Percentiles rank a stretch among this genome's conserved stretches.
phyloP scores from a whole-genome alignment of 2,113 vertebrate species.

The Tetrao urogallus region DNA sequence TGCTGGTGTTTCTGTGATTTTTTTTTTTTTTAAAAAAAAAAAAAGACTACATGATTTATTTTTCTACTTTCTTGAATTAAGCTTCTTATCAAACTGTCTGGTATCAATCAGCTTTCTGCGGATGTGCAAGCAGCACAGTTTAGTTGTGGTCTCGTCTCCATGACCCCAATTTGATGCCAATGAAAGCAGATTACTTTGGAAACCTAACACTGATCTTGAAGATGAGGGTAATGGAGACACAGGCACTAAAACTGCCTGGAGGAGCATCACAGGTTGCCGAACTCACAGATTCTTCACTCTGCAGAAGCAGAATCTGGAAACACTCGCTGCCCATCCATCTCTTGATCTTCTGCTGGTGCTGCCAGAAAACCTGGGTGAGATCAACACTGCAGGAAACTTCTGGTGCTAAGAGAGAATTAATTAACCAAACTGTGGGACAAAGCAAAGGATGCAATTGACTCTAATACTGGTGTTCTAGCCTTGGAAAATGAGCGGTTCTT shows the following conservation, averaged over 20 bases:
- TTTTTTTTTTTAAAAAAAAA: too few species aligned
- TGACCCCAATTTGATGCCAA: not conserved
- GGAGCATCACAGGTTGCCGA: not conserved
- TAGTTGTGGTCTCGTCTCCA: not conserved
- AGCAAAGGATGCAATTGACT: not conserved
- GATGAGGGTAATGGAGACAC: not conserved
- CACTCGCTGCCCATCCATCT: not conserved
- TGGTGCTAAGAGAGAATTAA: not conserved
- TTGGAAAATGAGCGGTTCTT: not conserved
- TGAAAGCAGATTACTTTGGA: not conserved
- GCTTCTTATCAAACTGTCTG: not conserved
- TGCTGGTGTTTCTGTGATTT: not conserved
- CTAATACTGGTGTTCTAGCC: not conserved
- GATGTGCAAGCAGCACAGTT: not conserved
- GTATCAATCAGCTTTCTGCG: not conserved
- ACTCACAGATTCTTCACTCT: not conserved
- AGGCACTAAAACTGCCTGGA: not conserved
- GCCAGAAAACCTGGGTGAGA: not conserved
- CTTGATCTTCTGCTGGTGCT: not conserved
- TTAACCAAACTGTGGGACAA: not conserved
- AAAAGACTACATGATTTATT: not conserved
- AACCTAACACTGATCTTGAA: not conserved
- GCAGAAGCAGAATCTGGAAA: not conserved
- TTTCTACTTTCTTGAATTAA: not conserved
- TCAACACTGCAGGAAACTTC: not conserved